Evolutionary conservation across 2,888 invertebrate species (phyloP).

Genomic region (Drepanosiphum platanoidis): DNA sequence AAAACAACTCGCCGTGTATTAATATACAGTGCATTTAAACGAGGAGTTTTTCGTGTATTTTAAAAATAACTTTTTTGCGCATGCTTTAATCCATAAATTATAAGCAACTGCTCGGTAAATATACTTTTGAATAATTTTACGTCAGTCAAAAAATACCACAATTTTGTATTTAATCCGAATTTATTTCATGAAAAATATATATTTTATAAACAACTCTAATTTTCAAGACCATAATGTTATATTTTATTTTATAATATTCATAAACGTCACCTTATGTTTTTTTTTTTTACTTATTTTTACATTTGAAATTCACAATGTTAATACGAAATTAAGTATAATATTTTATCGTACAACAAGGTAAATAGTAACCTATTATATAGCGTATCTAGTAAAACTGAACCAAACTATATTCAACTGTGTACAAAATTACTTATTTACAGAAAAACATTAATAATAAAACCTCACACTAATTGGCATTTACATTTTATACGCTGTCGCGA

Average conservation of each 20-base stretch:
- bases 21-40: slow-evolving; percentile 33
- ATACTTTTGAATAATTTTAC: background rate
- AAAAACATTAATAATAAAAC: background rate
- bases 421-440: background rate
- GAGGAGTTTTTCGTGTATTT: background rate
- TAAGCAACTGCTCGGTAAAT: background rate
- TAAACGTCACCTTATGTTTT: no score
- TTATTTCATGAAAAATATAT: background rate
- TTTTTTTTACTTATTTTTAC: background rate
- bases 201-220: background rate
- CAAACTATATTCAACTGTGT: background rate
- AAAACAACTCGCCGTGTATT: background rate
- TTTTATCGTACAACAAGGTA: background rate
- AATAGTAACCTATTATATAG: no score
- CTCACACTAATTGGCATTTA: background rate
- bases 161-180: background rate
- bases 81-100: background rate
- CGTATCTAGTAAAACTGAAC: background rate
- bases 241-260: background rate
- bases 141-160: background rate
- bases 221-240: background rate
- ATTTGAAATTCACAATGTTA: background rate
- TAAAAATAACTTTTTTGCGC: background rate
- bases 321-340: background rate
- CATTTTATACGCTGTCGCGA: background rate